Conservation (phyloP, 2,888 invertebrate species). For the Ectropis crepuscularia region DNA sequence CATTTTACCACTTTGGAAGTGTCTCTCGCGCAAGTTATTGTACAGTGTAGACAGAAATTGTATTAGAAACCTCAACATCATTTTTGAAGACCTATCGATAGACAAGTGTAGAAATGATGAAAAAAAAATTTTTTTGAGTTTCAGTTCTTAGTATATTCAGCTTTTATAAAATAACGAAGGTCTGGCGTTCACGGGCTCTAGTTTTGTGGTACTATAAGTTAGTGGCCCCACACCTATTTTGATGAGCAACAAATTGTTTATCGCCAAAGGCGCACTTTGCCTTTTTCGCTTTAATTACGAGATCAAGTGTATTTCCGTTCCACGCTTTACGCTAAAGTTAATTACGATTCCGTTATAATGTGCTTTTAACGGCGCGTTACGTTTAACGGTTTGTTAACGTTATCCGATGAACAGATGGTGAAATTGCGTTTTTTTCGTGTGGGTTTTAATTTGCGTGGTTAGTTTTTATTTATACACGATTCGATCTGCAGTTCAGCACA, state of each 20-base stretch:
- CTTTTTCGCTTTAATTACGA: conserved; percentile 43
- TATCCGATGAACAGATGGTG: conserved; percentile 14
- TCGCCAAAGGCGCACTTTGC: conserved; percentile 34
- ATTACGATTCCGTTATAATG: conserved; percentile 35
- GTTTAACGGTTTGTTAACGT: conserved; percentile 27
- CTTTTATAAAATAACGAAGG: too few species aligned
- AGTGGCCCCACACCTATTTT: conserved; percentile 30
- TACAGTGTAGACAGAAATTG: too few species aligned
- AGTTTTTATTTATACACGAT: not conserved
- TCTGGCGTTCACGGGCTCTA: too few species aligned
- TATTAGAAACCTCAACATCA: too few species aligned
- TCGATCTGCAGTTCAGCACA: too few species aligned
- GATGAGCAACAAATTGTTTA: conserved; percentile 42
- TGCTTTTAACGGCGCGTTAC: conserved; percentile 32
- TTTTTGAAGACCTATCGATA: too few species aligned
- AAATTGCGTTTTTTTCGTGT: conserved; percentile 3
- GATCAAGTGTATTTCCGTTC: conserved; percentile 40
- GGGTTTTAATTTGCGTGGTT: not conserved
- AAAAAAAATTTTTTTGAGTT: too few species aligned
- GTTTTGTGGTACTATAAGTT: not conserved
- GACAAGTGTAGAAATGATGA: too few species aligned
- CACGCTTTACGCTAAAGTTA: conserved; percentile 29
- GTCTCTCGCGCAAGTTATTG: too few species aligned
- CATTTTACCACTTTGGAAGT: too few species aligned
- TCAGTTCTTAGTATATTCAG: too few species aligned